Evolutionary conservation across 2,888 invertebrate genomes (phyloP), one percentile per base, ranked within the genome.

Genomic region (Schizaphis graminum): DNA sequence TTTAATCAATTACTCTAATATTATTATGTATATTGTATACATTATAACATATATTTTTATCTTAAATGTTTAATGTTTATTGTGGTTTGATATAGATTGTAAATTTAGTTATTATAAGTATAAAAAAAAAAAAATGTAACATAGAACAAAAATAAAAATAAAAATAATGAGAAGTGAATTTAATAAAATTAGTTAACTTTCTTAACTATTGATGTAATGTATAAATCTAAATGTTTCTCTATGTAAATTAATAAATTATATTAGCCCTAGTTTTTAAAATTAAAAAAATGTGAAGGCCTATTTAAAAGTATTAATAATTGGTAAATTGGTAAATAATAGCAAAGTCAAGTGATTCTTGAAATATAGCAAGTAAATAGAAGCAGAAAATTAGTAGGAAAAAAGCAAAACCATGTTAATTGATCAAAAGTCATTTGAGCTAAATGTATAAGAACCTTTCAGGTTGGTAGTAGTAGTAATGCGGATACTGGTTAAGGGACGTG

Each of bases 391-490:
- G n/a, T 56, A 92, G 49, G 24, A 92, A 49, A 53, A 53, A 10
- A 67, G 44, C 88, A 77, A 93, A 89, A 88, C n/a, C 53, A 44
- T 89, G 53, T 89, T 89, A 89, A 41, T 88, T 44, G 53, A 93
- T 89, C 67, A 88, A 91, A 57, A 92, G 88, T 53, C 87, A 77
- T 77, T 67, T n/a, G 88, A 56, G 92, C 92, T 56, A 93, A 93
- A 91, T 87, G 61, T 94, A 94, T 94, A 91, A 91, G 94, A 94
- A 94, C 92, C 94, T 94, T 94, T 93, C 94, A 35, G 90, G 86
- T 88, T 89, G 94, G 93, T 90, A 94, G 89, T 94, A 94, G 92
- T 94, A 94, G 91, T 94, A 92, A 85, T 94, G 94, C 61, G 94
- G 94, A 94, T 91, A 94, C 89, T 94, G 94, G 61, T 91, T 94